Conservation (phyloP, 1,140 invertebrate genomes). For the Augochlora pura region DNA sequence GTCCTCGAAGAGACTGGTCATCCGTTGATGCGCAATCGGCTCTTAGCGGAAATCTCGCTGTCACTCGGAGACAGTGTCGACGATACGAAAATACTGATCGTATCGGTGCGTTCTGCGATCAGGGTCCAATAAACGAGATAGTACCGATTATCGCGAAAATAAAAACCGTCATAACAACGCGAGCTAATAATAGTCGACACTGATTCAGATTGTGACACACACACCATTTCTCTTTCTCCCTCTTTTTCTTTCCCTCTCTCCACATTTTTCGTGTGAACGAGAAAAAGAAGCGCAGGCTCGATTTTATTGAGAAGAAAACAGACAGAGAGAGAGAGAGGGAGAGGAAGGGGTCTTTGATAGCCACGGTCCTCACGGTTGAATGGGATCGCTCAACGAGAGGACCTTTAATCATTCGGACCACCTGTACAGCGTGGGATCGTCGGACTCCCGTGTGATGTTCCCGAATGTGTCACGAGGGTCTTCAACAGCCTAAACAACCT, state of each 20-base stretch:
- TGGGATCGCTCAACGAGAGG: slow-evolving; percentile 36
- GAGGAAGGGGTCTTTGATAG: background rate
- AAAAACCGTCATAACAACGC: slow-evolving; percentile 3
- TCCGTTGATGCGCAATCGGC: background rate
- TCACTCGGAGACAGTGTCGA: too few relatives aligned
- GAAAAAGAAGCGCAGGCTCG: background rate
- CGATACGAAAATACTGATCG: slow-evolving; percentile 21
- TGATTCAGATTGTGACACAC: too few relatives aligned
- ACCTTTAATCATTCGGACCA: slow-evolving; percentile 59
- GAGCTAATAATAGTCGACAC: background rate
- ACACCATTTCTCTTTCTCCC: too few relatives aligned
- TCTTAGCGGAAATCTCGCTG: background rate
- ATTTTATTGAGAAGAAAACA: too few relatives aligned
- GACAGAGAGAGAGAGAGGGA: background rate
- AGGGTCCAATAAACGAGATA: slow-evolving; percentile 32
- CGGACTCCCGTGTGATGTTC: slow-evolving; percentile 48
- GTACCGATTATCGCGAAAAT: background rate
- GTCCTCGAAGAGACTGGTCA: background rate
- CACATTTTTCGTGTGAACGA: background rate
- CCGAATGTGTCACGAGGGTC: slow-evolving; percentile 47
- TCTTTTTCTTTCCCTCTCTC: background rate
- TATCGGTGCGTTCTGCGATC: slow-evolving; percentile 24
- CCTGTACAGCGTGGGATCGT: slow-evolving; percentile 66
- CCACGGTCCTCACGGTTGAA: background rate
- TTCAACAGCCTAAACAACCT: slow-evolving; percentile 64